A percentile compares a stretch with the other conserved stretches of the same genome.
phyloP scores from a whole-genome alignment of 2,888 invertebrate species.

The Mechanitis messenoides region DNA sequence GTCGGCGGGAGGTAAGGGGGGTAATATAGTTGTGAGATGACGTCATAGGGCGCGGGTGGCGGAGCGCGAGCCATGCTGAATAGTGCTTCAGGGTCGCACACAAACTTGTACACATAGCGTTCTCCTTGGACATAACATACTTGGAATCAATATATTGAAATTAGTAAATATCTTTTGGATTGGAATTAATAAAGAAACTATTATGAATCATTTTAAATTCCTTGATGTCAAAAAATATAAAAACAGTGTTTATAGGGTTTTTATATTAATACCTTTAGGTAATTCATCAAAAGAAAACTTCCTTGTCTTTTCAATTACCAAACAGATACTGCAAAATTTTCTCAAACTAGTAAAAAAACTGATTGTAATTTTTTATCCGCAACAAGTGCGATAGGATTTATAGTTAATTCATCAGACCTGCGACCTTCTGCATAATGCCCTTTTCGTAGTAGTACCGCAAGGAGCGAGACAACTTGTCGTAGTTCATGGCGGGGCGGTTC shows the following conservation, averaged over 20 bases:
- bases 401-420: slow-evolving; percentile 71
- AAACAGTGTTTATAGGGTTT: too few species aligned
- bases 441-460: slow-evolving; percentile 98
- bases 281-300: too few species aligned
- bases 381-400: background rate
- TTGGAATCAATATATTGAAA: too few species aligned
- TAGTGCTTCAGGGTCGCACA: slow-evolving; percentile 94
- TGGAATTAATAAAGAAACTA: too few species aligned
- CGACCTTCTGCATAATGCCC: slow-evolving; percentile 99
- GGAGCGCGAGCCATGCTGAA: slow-evolving; percentile 85
- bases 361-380: background rate
- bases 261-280: too few species aligned
- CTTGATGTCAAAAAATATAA: too few species aligned
- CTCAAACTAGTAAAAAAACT: too few species aligned
- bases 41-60: slow-evolving; percentile 47
- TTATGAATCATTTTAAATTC: too few species aligned
- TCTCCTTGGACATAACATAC: slow-evolving; percentile 78
- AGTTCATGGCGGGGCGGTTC: slow-evolving; percentile 98
- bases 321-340: too few species aligned
- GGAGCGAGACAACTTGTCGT: slow-evolving; percentile 95
- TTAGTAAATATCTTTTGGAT: too few species aligned
- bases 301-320: too few species aligned
- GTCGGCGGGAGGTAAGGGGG: slow-evolving; percentile 45
- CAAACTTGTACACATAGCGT: slow-evolving; percentile 97
- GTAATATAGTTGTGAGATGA: slow-evolving; percentile 54